Conservation (phyloP, 30 jellyfish, hydroid and myxozoan genomes). For the Hydractinia symbiolongicarpus region DNA sequence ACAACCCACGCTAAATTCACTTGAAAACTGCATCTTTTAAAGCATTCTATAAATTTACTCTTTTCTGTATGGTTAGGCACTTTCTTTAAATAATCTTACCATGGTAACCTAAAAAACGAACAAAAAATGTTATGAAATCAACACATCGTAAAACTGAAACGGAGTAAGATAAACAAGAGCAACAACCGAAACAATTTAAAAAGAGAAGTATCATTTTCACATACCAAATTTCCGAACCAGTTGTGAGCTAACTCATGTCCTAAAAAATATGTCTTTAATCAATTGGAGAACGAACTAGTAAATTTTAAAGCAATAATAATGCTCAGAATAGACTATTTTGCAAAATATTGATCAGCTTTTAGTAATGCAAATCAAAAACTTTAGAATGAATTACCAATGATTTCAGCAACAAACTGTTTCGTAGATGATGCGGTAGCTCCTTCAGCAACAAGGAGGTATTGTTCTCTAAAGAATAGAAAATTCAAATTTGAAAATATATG, state of each 20-base stretch:
- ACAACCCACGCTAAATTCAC: too few species aligned
- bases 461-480: conserved; percentile 34
- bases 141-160: neutral
- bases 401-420: conserved; percentile 88
- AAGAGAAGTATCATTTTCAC: neutral
- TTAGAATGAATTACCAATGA: conserved; percentile 41
- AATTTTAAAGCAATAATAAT: neutral
- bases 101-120: conserved; percentile 43
- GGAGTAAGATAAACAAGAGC: neutral
- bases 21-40: too few species aligned
- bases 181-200: neutral
- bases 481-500: too few species aligned
- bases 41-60: too few species aligned
- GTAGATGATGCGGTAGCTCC: conserved; percentile 75
- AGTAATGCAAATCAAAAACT: neutral
- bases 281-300: neutral
- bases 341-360: neutral
- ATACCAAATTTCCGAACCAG: conserved; percentile 95
- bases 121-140: neutral
- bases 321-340: neutral
- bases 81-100: conserved; percentile 32
- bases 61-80: too few species aligned
- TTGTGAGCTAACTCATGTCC: conserved; percentile 73
- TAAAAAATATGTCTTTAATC: neutral
- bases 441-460: conserved; percentile 76